phyloP scores from a whole-genome alignment of 2,888 invertebrate genomes.

The Mesochorus sp. region DNA sequence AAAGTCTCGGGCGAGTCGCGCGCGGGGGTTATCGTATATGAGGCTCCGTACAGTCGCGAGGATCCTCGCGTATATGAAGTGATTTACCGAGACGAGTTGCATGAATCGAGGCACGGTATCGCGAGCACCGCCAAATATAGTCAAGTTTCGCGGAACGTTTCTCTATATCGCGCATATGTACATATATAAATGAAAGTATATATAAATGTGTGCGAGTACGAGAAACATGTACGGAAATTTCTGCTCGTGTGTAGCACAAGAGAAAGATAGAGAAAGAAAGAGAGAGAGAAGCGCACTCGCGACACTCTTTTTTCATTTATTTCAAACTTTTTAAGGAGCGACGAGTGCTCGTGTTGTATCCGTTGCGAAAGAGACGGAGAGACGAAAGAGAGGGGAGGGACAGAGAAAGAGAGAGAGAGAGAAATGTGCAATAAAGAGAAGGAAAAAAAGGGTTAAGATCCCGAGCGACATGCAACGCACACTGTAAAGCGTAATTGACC shows the following conservation, averaged over 20 bases:
- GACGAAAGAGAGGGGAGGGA: neutral
- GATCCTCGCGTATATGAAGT: conserved; percentile 56
- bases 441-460: conserved; percentile 34
- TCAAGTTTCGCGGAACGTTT: conserved; percentile 61
- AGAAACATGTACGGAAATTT: neutral
- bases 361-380: conserved; percentile 36
- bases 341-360: conserved; percentile 29
- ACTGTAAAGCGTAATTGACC: conserved; percentile 76
- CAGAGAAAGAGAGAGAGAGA: neutral
- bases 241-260: neutral
- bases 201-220: neutral
- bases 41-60: neutral
- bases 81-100: conserved; percentile 59
- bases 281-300: conserved; percentile 48
- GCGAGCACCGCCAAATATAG: conserved; percentile 61
- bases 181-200: neutral
- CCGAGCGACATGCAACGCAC: conserved; percentile 66
- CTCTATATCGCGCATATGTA: conserved; percentile 23
- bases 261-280: conserved; percentile 1
- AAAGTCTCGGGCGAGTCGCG: neutral
- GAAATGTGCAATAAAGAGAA: too few species aligned
- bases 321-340: conserved; percentile 58
- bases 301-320: conserved; percentile 60
- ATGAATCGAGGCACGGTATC: conserved; percentile 55
- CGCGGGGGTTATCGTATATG: neutral